Evolutionary conservation across 2,797 vertebrate species (phyloP), one percentile per base, ranked within the genome.

Genomic region (Chloroceryle amazona): DNA sequence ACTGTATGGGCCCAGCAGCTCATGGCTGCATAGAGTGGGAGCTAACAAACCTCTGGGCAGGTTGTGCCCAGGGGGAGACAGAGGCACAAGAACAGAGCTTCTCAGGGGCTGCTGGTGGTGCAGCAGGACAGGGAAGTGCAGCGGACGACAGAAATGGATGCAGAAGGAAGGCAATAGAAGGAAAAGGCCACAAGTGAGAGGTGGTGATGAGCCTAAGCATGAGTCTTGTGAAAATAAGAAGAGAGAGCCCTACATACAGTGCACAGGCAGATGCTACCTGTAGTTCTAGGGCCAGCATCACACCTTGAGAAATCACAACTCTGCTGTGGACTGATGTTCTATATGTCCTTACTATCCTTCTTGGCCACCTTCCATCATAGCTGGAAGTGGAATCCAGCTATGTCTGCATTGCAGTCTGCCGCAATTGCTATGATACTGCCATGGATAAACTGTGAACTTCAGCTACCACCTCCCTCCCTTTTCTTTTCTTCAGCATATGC

Each of bases 131-230:
- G 18, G 41, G 10, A 70, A 29, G 12, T 54, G 17, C 16, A 21
- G 63, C 76, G 35, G 6, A 63, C 60, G 31, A 39, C 49, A 28
- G 55, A 67, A 62, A 47, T 2, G 6, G 25, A 25, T 15, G 5
- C 16, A 52, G 25, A 71, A 10, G 35, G 51, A 80, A 72, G 11
- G 17, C 1, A 7, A 89, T 18, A 20, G 39, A 76, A 55, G 14
- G 22, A 47, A 42, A 31, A 80, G 18, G 21, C 4, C 16, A 25
- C 29, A 82, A 39, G 13, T 41, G n/a, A 12, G 18, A 31, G 31
- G 10, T 57, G 21, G 9, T 66, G 55, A 70, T 0, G 3, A 80
- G 23, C 49, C 21, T 21, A 35, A 84, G 6, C 0, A 0, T 14
- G 47, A 67, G 7, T 46, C 54, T 72, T 23, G n/a, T 29, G 49